A percentile compares a stretch with the other conserved stretches of the same genome.
phyloP scores from a whole-genome alignment of 35 echinoderm and acorn worm genomes.

The Diadema setosum region DNA sequence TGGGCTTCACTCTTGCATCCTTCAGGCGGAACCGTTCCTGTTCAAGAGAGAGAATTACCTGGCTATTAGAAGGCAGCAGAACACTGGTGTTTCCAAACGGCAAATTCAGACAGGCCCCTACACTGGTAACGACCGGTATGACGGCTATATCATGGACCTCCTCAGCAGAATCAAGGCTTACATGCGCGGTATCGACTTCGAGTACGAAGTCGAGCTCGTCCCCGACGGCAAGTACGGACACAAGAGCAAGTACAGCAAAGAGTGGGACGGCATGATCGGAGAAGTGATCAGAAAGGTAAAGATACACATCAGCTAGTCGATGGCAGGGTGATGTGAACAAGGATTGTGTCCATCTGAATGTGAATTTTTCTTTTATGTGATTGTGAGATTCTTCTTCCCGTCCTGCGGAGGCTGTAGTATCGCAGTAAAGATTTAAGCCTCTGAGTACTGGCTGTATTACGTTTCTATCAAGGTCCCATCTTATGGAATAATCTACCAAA shows the following conservation, averaged over 20 bases:
- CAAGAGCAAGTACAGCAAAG: slow-evolving; percentile 22
- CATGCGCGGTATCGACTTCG: slow-evolving; percentile 69
- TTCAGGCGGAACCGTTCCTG: slow-evolving; percentile 41
- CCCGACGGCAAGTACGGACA: slow-evolving; percentile 56
- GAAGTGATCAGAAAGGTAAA: slow-evolving; percentile 59
- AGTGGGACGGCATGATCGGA: slow-evolving; percentile 72
- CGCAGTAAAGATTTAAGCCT: too few relatives aligned
- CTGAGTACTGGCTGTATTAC: too few relatives aligned
- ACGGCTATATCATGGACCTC: slow-evolving; percentile 65
- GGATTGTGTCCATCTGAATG: too few relatives aligned
- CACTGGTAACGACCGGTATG: slow-evolving; percentile 7
- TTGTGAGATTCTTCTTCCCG: too few relatives aligned
- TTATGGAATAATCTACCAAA: too few relatives aligned
- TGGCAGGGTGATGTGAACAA: too few relatives aligned
- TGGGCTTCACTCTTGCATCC: background rate
- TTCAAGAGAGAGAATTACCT: slow-evolving; percentile 15
- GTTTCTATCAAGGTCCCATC: too few relatives aligned
- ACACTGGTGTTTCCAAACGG: background rate
- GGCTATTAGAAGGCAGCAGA: background rate
- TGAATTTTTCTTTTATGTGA: too few relatives aligned
- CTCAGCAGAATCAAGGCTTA: slow-evolving; percentile 32
- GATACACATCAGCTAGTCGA: too few relatives aligned
- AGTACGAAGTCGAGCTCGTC: slow-evolving; percentile 61
- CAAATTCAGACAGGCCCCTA: background rate
- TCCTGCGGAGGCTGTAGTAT: too few relatives aligned